phyloP scores from a whole-genome alignment of 2,113 vertebrate genomes.

The Cathartes aura region DNA sequence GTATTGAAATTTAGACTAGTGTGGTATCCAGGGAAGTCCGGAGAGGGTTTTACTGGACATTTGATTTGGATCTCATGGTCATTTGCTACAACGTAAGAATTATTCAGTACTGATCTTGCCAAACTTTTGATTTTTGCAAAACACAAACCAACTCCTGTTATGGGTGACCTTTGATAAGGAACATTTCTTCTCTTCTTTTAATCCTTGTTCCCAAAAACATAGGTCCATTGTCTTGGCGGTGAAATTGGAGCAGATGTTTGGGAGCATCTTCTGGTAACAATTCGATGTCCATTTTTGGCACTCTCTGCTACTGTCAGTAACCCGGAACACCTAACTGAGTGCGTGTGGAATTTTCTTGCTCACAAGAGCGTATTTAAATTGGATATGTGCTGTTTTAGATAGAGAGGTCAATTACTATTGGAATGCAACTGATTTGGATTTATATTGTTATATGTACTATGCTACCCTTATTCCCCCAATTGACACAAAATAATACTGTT shows the following conservation, averaged over 20 bases:
- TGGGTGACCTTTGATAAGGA: not conserved
- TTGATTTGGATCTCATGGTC: not conserved
- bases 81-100: not conserved
- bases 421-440: not conserved
- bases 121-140: not conserved
- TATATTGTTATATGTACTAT: not conserved
- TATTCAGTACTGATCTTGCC: not conserved
- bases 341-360: not conserved
- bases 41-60: not conserved
- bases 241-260: slow-evolving; percentile 79
- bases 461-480: not conserved
- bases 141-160: not conserved
- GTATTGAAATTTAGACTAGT: not conserved
- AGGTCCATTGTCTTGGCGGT: slow-evolving; percentile 72
- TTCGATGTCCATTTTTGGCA: slow-evolving; percentile 77
- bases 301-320: slow-evolving; percentile 81
- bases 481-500: not conserved
- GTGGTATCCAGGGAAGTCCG: not conserved
- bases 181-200: not conserved
- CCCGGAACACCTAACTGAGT: slow-evolving; percentile 72
- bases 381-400: not conserved
- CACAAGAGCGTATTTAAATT: not conserved
- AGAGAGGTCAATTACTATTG: not conserved
- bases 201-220: not conserved
- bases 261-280: slow-evolving; percentile 80